Percentiles rank a stretch among this genome's conserved stretches.
Evolutionary conservation across 2,797 vertebrate species (phyloP).

Genomic region (Allobates femoralis): DNA sequence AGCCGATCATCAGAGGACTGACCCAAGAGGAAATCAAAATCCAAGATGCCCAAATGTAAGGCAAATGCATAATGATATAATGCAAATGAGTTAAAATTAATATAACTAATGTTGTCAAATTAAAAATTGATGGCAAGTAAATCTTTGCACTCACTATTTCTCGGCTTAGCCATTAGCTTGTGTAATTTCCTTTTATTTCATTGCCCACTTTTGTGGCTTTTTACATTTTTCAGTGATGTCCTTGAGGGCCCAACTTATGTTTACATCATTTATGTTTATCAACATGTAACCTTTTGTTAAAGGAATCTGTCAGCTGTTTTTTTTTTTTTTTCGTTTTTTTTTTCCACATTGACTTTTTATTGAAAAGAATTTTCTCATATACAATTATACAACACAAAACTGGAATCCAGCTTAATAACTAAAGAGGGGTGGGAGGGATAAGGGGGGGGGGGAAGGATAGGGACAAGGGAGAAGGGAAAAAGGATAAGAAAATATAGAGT

Average conservation of each 20-base stretch:
- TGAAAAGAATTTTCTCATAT: too few relatives aligned
- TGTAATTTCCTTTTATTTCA: neutral
- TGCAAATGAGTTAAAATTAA: neutral
- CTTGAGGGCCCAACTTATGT: neutral
- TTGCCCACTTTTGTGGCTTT: neutral
- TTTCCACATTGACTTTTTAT: too few relatives aligned
- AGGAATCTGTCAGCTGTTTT: too few relatives aligned
- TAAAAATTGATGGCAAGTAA: neutral
- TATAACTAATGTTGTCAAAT: neutral
- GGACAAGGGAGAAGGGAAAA: too few relatives aligned
- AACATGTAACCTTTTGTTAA: too few relatives aligned
- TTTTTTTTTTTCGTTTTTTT: too few relatives aligned
- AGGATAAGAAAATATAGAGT: too few relatives aligned
- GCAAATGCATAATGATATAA: neutral
- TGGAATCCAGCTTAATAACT: too few relatives aligned
- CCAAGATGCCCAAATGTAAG: neutral
- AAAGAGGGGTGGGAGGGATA: too few relatives aligned
- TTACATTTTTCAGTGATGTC: neutral
- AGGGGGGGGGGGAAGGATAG: too few relatives aligned
- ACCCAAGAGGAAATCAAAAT: conserved; percentile 17
- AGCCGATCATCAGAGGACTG: conserved; percentile 9
- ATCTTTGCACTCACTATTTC: neutral
- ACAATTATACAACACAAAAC: too few relatives aligned
- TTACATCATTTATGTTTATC: neutral
- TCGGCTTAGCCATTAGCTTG: neutral